These are phyloP conservation scores for Perca flavescens DNA, from an alignment of 2,113 vertebrate species.

Conservation along the genomic window DNA sequence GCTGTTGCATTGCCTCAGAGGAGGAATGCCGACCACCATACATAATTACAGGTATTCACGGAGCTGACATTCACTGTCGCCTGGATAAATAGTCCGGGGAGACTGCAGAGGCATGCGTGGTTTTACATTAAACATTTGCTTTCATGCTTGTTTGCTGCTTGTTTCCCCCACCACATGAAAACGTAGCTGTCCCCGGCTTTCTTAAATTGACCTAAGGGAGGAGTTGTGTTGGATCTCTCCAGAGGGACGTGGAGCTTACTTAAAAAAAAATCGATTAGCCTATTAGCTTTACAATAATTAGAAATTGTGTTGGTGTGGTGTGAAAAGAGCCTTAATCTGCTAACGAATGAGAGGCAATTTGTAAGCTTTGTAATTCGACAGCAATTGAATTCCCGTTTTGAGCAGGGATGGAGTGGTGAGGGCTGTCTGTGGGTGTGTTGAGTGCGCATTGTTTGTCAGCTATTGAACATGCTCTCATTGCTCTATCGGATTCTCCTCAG, in stretches of 20 bases:
- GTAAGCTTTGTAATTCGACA: constrained; percentile 69
- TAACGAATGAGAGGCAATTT: constrained; percentile 72
- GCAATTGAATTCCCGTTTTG: constrained; percentile 66
- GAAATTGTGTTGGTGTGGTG: constrained; percentile 64
- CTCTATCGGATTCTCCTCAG: constrained; percentile 70
- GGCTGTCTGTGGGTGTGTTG: constrained; percentile 75
- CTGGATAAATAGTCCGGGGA: constrained; percentile 33
- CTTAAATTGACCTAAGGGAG: constrained; percentile 71
- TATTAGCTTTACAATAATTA: constrained; percentile 82
- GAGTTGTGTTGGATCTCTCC: constrained; percentile 67
- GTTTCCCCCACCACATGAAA: neutral
- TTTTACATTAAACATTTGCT: constrained; percentile 7
- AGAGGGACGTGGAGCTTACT: constrained; percentile 36
- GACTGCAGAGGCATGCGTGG: neutral
- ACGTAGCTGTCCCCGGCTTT: neutral
- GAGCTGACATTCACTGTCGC: constrained; percentile 53
- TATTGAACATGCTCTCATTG: constrained; percentile 66
- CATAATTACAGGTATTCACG: constrained; percentile 68
- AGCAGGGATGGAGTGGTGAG: constrained; percentile 59
- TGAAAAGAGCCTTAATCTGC: constrained; percentile 75
- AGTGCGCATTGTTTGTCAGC: constrained; percentile 69
- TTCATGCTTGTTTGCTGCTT: neutral
- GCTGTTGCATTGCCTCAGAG: constrained; percentile 56
- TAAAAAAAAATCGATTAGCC: constrained; percentile 64
- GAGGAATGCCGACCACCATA: constrained; percentile 51